Base-by-base conservation (phyloP, 2,797 vertebrate species). In the Notolabrus celidotus region DNA sequence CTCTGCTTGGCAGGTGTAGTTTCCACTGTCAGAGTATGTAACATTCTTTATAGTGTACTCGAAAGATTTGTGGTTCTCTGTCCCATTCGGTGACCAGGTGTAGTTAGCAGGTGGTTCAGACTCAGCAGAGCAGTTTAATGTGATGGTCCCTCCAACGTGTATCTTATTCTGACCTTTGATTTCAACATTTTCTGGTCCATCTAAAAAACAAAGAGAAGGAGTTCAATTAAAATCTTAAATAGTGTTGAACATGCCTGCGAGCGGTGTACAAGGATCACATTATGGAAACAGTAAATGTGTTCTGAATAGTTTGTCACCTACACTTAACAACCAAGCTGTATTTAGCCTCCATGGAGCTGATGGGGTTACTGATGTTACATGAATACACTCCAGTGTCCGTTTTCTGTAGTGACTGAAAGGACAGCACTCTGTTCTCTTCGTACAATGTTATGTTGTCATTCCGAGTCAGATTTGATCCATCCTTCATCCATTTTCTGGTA, bases 111-210 rank as follows among this genome's bases (percentile, higher is more conserved):
- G 0, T 47, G 88, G 90, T 34, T 0, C 11, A 22, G 84, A 90
- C 4, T 65, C 71, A 70, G 84, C 68, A 33, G 14, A 43, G 43
- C 91, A 93, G 42, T 0, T 71, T 51, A 92, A 54, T 0, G 2
- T 63, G 3, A 93, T 46, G 2, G 0, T 11, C 12, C 33, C 1
- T 0, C 16, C 11, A 4, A 34, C 8, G 14, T 1, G 0, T 8
- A 86, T 10, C 17, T 41, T 0, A 17, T 0, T 9, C 11, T 14
- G 51, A 65, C 85, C 90, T 0, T 0, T 0, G 74, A 92, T 81
- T 58, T 23, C 0, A 55, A 86, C 72, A 11, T 57, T 50, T 0
- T 89, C 86, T 53, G 89, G 92, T 71, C 92, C 90, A 78, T 84
- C 92, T 93, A 79, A 66, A 88, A 68, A n/a, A n/a, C n/a, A n/a